These are phyloP conservation scores for Scaptomyza parva DNA, from an alignment of 2,888 invertebrate genomes.

Conservation along the genomic window DNA sequence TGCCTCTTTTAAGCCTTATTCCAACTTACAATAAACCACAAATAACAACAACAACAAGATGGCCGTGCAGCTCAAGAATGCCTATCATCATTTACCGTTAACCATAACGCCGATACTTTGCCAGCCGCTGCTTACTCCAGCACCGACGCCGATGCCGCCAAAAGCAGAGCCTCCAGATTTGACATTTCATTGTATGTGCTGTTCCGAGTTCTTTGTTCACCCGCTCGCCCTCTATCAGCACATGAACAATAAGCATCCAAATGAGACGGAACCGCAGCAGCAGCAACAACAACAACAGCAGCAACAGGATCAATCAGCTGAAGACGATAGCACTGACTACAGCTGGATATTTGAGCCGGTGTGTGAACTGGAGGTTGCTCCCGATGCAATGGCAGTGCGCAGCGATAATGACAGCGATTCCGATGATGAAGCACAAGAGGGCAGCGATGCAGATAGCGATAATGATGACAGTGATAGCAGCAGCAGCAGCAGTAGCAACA, in stretches of 20 bases:
- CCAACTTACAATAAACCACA: conserved; percentile 7
- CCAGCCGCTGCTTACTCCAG: conserved; percentile 59
- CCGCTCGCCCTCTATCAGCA: conserved; percentile 83
- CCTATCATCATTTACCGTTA: conserved; percentile 76
- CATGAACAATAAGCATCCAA: conserved; percentile 82
- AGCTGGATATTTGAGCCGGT: conserved; percentile 84
- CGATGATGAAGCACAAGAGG: conserved; percentile 44
- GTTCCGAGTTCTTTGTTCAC: conserved; percentile 82
- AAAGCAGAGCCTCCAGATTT: conserved; percentile 81
- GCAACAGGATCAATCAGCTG: conserved; percentile 62
- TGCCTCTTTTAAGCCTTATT: conserved; percentile 42
- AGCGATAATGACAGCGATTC: conserved; percentile 37
- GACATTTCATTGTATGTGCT: conserved; percentile 85
- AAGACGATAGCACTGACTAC: conserved; percentile 75
- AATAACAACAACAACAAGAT: conserved; percentile 31
- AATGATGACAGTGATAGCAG: conserved; percentile 54
- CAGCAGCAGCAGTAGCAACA: conserved; percentile 43
- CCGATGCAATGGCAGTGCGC: conserved; percentile 30
- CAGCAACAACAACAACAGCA: conserved; percentile 32
- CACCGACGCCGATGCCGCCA: conserved; percentile 57
- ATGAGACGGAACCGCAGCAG: conserved; percentile 46
- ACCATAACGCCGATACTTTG: conserved; percentile 83
- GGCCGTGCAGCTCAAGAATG: conserved; percentile 72
- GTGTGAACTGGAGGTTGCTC: conserved; percentile 77
- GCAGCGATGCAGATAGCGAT: conserved; percentile 64